Percentiles rank a stretch among this genome's conserved stretches.
Conservation (phyloP, 2,113 vertebrate species). For the Proteles cristata region DNA sequence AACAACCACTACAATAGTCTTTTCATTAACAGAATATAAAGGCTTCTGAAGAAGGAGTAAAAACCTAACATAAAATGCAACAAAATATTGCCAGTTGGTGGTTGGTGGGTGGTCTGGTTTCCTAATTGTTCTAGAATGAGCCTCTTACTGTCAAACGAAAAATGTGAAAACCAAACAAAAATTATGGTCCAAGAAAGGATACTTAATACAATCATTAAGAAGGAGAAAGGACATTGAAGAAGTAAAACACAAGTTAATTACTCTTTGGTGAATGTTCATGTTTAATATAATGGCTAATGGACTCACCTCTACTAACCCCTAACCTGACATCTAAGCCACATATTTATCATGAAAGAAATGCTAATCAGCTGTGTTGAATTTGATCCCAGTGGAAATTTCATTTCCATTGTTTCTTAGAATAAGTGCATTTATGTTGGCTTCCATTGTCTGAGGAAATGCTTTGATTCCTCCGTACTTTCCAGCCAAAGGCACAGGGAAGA, state of each 20-base stretch:
- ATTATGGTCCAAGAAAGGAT: neutral
- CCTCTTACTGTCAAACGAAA: constrained; percentile 57
- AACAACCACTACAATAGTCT: neutral
- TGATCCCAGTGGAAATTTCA: constrained; percentile 55
- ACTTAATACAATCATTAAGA: constrained; percentile 14
- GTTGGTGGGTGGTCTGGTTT: constrained; percentile 70
- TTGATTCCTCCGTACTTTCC: constrained; percentile 52
- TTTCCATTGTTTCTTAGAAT: constrained; percentile 72
- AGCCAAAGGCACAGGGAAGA: constrained; percentile 9
- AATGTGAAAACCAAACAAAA: constrained; percentile 71
- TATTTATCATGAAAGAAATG: constrained; percentile 62
- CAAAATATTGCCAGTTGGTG: neutral
- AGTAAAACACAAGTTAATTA: constrained; percentile 38
- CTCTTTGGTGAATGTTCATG: neutral
- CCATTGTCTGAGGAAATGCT: constrained; percentile 57
- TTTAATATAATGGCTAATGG: constrained; percentile 13
- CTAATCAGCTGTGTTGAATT: constrained; percentile 27
- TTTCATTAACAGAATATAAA: constrained; percentile 10
- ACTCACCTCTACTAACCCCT: neutral
- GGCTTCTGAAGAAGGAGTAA: constrained; percentile 3
- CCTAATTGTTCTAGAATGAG: constrained; percentile 20
- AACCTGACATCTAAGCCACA: constrained; percentile 33
- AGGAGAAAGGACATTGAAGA: constrained; percentile 49
- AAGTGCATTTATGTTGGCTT: constrained; percentile 66
- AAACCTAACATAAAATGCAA: constrained; percentile 1